Conservation (phyloP, 2,888 invertebrate species). For the Metopia argyrocephala region DNA sequence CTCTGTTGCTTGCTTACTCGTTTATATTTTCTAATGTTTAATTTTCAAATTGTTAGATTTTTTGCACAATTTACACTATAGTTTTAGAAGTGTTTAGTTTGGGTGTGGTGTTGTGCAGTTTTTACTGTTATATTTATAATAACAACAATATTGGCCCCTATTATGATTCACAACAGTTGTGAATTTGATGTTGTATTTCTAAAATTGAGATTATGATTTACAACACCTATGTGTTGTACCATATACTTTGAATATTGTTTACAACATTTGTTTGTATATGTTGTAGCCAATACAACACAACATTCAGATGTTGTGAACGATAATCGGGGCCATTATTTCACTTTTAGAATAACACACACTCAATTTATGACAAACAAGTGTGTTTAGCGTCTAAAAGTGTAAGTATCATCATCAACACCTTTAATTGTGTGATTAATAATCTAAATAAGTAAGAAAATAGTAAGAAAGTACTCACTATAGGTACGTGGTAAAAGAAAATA, state of each 20-base stretch:
- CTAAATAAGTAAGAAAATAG: neutral
- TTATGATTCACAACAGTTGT: too few species aligned
- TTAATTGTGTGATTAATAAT: conserved; percentile 29
- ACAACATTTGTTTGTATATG: too few species aligned
- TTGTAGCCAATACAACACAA: too few species aligned
- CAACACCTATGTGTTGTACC: too few species aligned
- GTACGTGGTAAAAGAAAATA: neutral
- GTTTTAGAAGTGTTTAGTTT: conserved; percentile 30
- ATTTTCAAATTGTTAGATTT: conserved; percentile 17
- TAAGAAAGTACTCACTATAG: too few species aligned
- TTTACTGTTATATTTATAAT: conserved; percentile 11
- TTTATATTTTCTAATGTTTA: conserved; percentile 9
- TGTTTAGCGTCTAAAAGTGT: conserved; percentile 34
- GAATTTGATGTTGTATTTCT: too few species aligned
- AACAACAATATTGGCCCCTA: conserved; percentile 30
- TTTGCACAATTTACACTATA: conserved; percentile 15
- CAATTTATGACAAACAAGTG: conserved; percentile 37
- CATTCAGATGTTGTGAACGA: too few species aligned
- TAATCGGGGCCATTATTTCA: too few species aligned
- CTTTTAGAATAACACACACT: too few species aligned
- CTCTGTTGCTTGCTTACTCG: neutral
- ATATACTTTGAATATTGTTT: too few species aligned
- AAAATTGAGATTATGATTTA: too few species aligned
- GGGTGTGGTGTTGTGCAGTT: conserved; percentile 56
- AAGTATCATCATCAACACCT: conserved; percentile 33